Conservation (phyloP, 2,888 invertebrate species). For the Notodonta ziczac region DNA sequence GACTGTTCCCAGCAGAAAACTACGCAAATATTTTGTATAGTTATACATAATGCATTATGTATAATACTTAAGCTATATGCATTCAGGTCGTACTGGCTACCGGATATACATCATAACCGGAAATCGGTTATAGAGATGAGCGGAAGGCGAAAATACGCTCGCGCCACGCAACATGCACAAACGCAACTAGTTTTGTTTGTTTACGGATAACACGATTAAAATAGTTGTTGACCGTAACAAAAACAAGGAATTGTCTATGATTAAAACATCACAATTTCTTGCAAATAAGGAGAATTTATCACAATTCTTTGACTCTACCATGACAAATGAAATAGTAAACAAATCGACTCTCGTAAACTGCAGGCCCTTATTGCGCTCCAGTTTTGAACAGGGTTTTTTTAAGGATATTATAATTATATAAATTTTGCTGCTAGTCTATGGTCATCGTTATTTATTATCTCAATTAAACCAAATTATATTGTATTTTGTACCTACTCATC, state of each 20-base stretch:
- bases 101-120: constrained; percentile 52
- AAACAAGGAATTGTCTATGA: neutral
- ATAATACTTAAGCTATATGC: constrained; percentile 3
- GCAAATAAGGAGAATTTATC: neutral
- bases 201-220: constrained; percentile 11
- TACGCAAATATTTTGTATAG: too few relatives aligned
- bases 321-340: too few relatives aligned
- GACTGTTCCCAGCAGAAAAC: too few relatives aligned
- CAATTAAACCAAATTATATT: too few relatives aligned
- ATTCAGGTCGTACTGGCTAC: constrained; percentile 43
- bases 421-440: too few relatives aligned
- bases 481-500: too few relatives aligned
- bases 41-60: neutral
- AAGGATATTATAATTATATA: too few relatives aligned
- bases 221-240: neutral
- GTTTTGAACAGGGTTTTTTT: too few relatives aligned
- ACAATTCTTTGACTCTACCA: too few relatives aligned
- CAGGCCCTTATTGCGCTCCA: too few relatives aligned
- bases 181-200: constrained; percentile 24
- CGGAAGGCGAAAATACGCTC: constrained; percentile 67
- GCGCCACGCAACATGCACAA: constrained; percentile 56
- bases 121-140: constrained; percentile 64
- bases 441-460: too few relatives aligned
- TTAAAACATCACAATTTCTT: neutral
- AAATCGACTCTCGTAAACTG: too few relatives aligned